A percentile compares a stretch with the other conserved stretches of the same genome.
These are phyloP conservation scores for Kryptolebias marmoratus DNA, from an alignment of 2,113 vertebrate species.

Conservation along the genomic window DNA sequence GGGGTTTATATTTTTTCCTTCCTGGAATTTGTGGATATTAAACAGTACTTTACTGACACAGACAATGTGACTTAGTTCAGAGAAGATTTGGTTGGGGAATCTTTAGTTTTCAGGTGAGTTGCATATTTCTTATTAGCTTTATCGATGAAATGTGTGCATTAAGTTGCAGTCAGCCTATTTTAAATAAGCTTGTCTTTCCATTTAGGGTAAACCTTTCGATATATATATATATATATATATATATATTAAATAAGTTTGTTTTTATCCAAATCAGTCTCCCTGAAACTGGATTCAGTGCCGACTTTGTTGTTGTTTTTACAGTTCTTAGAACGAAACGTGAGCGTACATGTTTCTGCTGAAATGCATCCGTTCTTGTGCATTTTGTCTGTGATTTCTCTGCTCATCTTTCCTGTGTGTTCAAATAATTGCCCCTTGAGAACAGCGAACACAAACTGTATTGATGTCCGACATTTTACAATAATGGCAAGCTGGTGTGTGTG, in stretches of 20 bases:
- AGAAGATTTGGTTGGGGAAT: background rate
- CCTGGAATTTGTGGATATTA: background rate
- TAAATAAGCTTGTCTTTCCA: background rate
- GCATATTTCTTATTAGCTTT: background rate
- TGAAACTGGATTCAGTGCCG: background rate
- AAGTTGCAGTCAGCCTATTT: background rate
- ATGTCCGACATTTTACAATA: slow-evolving; percentile 24
- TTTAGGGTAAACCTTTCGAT: too few species aligned
- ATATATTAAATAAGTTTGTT: background rate
- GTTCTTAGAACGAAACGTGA: background rate
- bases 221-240: background rate
- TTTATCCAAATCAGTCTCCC: background rate
- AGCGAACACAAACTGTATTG: slow-evolving; percentile 20
- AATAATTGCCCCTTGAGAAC: background rate
- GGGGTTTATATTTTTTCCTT: background rate
- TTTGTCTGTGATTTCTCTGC: slow-evolving; percentile 20
- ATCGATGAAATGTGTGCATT: background rate
- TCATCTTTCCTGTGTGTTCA: slow-evolving; percentile 13
- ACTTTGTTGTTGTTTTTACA: background rate
- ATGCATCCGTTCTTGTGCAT: background rate
- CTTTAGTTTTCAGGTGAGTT: slow-evolving; percentile 45
- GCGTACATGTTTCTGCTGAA: background rate
- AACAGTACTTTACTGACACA: background rate
- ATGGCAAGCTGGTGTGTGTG: background rate
- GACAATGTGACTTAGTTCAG: background rate